Evolutionary conservation across 2,113 vertebrate genomes (phyloP), one percentile per base, ranked within the genome.

Genomic region (Misgurnus mizolepis): DNA sequence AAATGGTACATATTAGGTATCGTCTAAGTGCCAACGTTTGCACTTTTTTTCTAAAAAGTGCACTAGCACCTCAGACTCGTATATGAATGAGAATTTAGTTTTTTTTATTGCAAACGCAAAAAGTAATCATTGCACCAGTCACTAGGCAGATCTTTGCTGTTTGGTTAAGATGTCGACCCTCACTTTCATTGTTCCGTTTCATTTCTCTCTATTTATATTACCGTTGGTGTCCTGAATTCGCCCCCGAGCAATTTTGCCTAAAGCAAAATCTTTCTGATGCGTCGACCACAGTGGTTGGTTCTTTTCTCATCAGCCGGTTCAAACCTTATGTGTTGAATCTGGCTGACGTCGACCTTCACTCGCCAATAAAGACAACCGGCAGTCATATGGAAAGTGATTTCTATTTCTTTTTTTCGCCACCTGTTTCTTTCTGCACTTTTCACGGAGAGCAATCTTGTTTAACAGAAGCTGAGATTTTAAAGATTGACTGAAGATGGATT

Each of bases 261-360:
- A 71, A 56, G 47, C 22, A 41, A 58, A 43, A 43, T 62, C 53
- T 75, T 75, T 39, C 18, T 1, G 56, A 3, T 3, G 15, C 17
- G 58, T 62, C 62, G 34, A 75, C 41, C 72, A 45, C 11, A 12
- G 12, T 76, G 5, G 47, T 55, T 34, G 27, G 68, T 14, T 53
- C 14, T 76, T 64, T 50, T 76, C 73, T 72, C 70, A 58, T 73
- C n/a, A 43, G 17, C 39, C 1, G 17, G 12, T 72, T 43, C 10
- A 73, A 73, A 62, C 39, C 41, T 56, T 17, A n/a, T 10, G 15
- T 39, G 43, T 64, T 64, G 4, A 62, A 62, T 50, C 43, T 76
- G 49, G 8, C 27, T 15, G 55, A 62, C 6, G 40, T 58, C 58
- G 55, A 74, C 71, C 55, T 75, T 75, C 43, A 64, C 4, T 0